Evolutionary conservation across 2,888 invertebrate species (phyloP).

Genomic region (Hofmannophila pseudospretella): DNA sequence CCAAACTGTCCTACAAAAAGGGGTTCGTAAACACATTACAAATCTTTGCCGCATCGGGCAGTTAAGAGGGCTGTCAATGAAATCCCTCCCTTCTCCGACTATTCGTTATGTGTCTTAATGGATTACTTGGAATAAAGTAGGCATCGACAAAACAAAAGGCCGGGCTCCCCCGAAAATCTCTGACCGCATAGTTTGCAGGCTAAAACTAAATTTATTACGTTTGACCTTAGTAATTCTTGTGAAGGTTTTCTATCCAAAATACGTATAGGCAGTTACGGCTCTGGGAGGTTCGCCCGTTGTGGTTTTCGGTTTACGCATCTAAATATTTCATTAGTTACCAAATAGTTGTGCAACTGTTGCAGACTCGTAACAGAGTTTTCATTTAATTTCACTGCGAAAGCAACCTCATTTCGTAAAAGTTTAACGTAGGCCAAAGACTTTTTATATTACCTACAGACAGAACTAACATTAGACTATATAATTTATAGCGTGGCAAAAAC

Average conservation of each 20-base stretch:
- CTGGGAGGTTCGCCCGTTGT: constrained; percentile 53
- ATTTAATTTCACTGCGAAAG: constrained; percentile 45
- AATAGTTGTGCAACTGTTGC: constrained; percentile 51
- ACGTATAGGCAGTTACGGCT: constrained; percentile 62
- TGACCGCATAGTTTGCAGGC: constrained; percentile 69
- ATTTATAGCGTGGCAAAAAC: no score
- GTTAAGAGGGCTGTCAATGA: constrained; percentile 70
- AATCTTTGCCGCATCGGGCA: constrained; percentile 61
- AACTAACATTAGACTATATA: no score
- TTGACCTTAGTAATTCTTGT: constrained; percentile 74
- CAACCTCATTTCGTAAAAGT: constrained; percentile 16
- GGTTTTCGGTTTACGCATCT: constrained; percentile 57
- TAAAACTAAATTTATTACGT: constrained; percentile 76
- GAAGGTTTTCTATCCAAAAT: constrained; percentile 66
- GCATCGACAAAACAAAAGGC: constrained; percentile 73
- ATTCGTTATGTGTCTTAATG: constrained; percentile 73
- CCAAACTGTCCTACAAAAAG: constrained; percentile 68
- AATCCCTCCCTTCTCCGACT: constrained; percentile 58
- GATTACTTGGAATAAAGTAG: constrained; percentile 72
- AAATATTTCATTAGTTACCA: constrained; percentile 71
- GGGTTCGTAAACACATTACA: constrained; percentile 67
- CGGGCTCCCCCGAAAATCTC: constrained; percentile 61
- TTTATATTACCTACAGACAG: no score
- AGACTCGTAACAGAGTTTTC: constrained; percentile 28
- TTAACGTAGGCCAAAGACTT: neutral